Base-by-base conservation (phyloP, 2,113 vertebrate species). In the Neofelis nebulosa region DNA sequence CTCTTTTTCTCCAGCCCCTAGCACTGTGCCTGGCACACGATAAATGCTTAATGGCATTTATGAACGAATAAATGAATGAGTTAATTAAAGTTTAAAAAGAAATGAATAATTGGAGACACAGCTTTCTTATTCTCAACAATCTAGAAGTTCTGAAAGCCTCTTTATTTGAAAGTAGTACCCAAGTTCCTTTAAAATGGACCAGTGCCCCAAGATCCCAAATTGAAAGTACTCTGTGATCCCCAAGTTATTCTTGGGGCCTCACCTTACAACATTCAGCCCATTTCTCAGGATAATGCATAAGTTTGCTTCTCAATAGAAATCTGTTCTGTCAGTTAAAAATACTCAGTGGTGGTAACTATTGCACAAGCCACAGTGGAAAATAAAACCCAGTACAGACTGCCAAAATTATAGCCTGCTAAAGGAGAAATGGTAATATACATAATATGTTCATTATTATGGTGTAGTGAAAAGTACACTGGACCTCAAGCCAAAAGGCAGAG, bases 241-340 rank as follows among this genome's bases (percentile, higher is more conserved):
- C 36, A 78, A 15, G 5, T 91, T 93, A 45, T 78, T 90, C 66
- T 76, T 65, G 29, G 50, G 50, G 41, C 36, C 50, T 89, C 50
- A 63, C 7, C 9, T 93, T 90, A 69, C 36, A 65, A 65, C 89
- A 45, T 87, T 95, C 41, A 95, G 41, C 50, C 79, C 80, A 69
- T 91, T 96, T 96, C 79, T 95, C 65, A 74, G 97, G 95, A 78
- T 79, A 81, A 90, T 55, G 8, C 45, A 71, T 91, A 50, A 52
- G 27, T 96, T 91, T 89, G 27, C 61, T 95, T 95, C 90, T 92
- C 92, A 92, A 25, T 95, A 92, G 91, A 94, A 97, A 95, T 95
- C 80, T 94, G 78, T 80, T 97, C 82, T 41, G 85, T 87, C 63
- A 29, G 41, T 91, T 97, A 94, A 96, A 97, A 97, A 90, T 96